Percentiles rank a stretch among this genome's conserved stretches.
Conservation (phyloP, 2,888 invertebrate species). For the Nomada ruficornis region DNA sequence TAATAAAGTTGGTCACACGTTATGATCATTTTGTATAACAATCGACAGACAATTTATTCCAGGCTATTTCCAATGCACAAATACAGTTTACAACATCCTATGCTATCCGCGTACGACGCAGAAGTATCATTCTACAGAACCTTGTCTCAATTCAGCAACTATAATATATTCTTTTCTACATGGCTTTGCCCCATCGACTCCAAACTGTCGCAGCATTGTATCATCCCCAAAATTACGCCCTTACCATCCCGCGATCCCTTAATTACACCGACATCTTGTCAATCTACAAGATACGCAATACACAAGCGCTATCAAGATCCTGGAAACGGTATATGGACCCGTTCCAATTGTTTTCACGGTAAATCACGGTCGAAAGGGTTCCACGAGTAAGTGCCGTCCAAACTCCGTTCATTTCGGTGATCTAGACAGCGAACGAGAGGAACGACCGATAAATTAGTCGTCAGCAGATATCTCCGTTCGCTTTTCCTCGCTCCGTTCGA, state of each 20-base stretch:
- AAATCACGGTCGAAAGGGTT: constrained; percentile 23
- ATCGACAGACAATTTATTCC: too few relatives aligned
- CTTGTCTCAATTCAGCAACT: too few relatives aligned
- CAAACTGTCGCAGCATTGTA: not conserved
- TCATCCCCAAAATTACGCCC: not conserved
- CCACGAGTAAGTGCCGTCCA: constrained; percentile 19
- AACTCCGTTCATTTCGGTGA: constrained; percentile 66
- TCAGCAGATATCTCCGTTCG: constrained; percentile 70
- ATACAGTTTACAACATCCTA: too few relatives aligned
- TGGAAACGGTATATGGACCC: not conserved
- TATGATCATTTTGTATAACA: too few relatives aligned
- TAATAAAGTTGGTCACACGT: too few relatives aligned
- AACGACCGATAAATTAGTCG: constrained; percentile 73
- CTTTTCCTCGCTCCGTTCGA: constrained; percentile 70
- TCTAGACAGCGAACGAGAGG: constrained; percentile 53
- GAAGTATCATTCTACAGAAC: not conserved
- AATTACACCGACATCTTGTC: not conserved
- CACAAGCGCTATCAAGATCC: not conserved
- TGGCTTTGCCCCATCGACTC: not conserved
- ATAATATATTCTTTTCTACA: too few relatives aligned
- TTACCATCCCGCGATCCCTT: not conserved
- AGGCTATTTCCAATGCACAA: too few relatives aligned
- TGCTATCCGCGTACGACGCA: not conserved
- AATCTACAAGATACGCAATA: not conserved
- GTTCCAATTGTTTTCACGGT: not conserved